These are phyloP conservation scores for Microctonus hyperodae DNA, from an alignment of 2,888 invertebrate genomes.

Conservation along the genomic window DNA sequence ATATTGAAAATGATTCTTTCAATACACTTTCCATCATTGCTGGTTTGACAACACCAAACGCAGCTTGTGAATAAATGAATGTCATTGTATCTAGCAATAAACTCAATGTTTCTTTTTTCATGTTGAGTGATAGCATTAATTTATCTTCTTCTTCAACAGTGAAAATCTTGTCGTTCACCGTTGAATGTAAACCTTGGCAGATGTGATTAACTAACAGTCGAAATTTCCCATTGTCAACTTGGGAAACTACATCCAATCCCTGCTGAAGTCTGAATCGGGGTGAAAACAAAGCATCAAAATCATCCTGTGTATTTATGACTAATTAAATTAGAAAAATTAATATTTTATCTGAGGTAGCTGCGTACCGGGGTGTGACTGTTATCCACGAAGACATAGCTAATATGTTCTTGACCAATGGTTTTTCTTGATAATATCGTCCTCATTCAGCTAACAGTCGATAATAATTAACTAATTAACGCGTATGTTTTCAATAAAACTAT, in stretches of 20 bases:
- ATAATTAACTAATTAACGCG: too few relatives aligned
- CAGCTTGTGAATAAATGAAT: slow-evolving; percentile 51
- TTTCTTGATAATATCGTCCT: too few relatives aligned
- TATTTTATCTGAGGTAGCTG: background rate
- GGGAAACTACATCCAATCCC: slow-evolving; percentile 48
- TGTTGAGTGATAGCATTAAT: slow-evolving; percentile 47
- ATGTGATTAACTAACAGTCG: slow-evolving; percentile 52
- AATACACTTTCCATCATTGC: slow-evolving; percentile 47
- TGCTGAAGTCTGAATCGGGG: slow-evolving; percentile 44
- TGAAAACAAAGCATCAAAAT: too few relatives aligned
- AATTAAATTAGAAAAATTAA: too few relatives aligned
- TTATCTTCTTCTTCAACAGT: slow-evolving; percentile 54
- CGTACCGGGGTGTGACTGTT: slow-evolving; percentile 17
- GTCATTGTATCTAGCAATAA: slow-evolving; percentile 48
- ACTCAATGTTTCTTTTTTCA: slow-evolving; percentile 48
- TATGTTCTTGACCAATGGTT: too few relatives aligned
- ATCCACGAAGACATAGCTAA: slow-evolving; percentile 19
- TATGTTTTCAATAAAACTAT: too few relatives aligned
- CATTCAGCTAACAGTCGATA: too few relatives aligned
- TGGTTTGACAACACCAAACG: slow-evolving; percentile 49
- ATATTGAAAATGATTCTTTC: slow-evolving; percentile 47
- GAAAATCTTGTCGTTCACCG: slow-evolving; percentile 45
- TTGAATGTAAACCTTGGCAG: slow-evolving; percentile 49
- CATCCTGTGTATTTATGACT: too few relatives aligned
- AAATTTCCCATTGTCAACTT: slow-evolving; percentile 53